These are phyloP conservation scores for Drosophila teissieri DNA, from an alignment of 1,140 invertebrate species.

Conservation along the genomic window DNA sequence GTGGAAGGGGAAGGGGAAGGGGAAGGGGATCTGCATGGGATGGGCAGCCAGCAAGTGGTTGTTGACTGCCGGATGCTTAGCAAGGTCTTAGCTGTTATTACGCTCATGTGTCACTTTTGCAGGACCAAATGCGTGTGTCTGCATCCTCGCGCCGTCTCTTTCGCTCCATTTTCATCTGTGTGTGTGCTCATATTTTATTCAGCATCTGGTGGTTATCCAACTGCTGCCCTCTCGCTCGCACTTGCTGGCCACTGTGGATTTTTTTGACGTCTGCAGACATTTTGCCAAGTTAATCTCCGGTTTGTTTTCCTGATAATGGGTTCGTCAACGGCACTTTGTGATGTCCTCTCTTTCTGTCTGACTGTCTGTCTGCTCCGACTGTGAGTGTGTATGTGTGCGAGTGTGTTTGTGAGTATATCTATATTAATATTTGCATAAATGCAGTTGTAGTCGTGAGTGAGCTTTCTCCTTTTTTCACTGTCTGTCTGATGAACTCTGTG, in stretches of 20 bases:
- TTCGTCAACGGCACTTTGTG: constrained; percentile 79
- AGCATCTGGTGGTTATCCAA: constrained; percentile 56
- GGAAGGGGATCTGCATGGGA: constrained; percentile 16
- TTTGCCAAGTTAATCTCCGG: constrained; percentile 83
- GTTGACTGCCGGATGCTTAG: constrained; percentile 81
- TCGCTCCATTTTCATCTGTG: constrained; percentile 10
- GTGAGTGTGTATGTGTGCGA: constrained; percentile 14
- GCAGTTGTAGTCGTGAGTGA: constrained; percentile 55
- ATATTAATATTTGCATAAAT: constrained; percentile 54
- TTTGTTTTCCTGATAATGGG: constrained; percentile 83
- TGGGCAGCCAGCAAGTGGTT: constrained; percentile 69
- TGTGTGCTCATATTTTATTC: constrained; percentile 76
- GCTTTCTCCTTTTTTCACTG: constrained; percentile 23
- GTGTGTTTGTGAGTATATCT: constrained; percentile 18
- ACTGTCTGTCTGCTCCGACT: constrained; percentile 1
- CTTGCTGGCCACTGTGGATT: constrained; percentile 21
- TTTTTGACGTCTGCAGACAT: constrained; percentile 78
- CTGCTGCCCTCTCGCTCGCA: constrained; percentile 47
- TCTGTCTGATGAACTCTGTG: constrained; percentile 39
- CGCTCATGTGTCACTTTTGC: constrained; percentile 78
- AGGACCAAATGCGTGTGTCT: constrained; percentile 47
- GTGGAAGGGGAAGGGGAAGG: constrained; percentile 7
- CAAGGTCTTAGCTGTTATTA: constrained; percentile 82
- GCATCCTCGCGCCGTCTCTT: constrained; percentile 1
- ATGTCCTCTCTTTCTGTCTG: constrained; percentile 53